These are phyloP conservation scores for Synanthedon formicaeformis DNA, from an alignment of 2,888 invertebrate genomes.

Conservation along the genomic window DNA sequence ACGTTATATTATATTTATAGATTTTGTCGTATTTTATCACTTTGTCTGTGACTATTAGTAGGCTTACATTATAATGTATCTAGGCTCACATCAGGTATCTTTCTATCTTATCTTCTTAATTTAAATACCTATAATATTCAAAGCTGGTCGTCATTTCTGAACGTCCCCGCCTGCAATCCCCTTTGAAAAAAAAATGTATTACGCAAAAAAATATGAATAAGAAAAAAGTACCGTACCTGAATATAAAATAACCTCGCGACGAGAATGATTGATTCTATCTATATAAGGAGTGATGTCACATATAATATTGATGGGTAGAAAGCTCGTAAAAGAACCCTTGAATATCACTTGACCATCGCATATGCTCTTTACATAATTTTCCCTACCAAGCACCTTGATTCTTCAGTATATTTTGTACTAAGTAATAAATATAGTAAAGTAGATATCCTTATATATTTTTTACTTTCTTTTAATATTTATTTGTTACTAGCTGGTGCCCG, in stretches of 20 bases:
- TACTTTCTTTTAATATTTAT: too few species aligned
- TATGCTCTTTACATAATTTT: constrained; percentile 57
- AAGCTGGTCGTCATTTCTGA: too few species aligned
- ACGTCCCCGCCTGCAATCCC: too few species aligned
- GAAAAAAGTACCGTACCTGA: constrained; percentile 34
- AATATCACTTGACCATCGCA: constrained; percentile 30
- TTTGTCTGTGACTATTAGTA: too few species aligned
- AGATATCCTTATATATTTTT: neutral
- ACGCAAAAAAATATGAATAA: constrained; percentile 12
- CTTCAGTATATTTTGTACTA: constrained; percentile 21
- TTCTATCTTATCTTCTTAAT: too few species aligned
- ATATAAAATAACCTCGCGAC: constrained; percentile 33
- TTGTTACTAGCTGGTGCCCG: too few species aligned
- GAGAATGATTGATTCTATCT: constrained; percentile 45
- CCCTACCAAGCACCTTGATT: constrained; percentile 47
- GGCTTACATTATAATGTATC: too few species aligned
- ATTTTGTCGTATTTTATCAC: too few species aligned
- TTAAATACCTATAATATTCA: too few species aligned
- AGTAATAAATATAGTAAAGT: neutral
- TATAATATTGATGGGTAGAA: constrained; percentile 34
- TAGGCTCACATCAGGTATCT: too few species aligned
- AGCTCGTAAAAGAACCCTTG: constrained; percentile 7
- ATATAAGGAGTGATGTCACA: constrained; percentile 28
- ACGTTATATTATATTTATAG: too few species aligned
- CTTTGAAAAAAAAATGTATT: neutral